Conservation (phyloP, 1,140 invertebrate species). For the Cheumatopsyche charites region DNA sequence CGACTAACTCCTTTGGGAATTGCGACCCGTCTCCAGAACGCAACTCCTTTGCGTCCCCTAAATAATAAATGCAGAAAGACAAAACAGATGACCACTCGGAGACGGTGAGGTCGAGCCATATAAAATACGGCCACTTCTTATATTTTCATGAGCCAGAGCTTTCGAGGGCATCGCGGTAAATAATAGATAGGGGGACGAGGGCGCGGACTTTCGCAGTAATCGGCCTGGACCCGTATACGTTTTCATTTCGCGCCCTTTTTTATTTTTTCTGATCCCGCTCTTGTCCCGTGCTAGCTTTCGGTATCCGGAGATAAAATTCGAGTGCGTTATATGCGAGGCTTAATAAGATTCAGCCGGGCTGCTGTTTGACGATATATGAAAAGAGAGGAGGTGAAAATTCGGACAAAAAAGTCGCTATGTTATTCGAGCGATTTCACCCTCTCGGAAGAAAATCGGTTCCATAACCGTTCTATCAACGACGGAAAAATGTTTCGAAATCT, state of each 20-base stretch:
- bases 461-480: slow-evolving; percentile 4
- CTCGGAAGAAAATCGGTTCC: slow-evolving; percentile 18
- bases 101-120: not conserved
- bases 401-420: slow-evolving; percentile 20
- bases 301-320: slow-evolving; percentile 1
- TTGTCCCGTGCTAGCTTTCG: not conserved
- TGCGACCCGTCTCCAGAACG: not conserved
- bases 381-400: slow-evolving; percentile 17
- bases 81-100: slow-evolving; percentile 18
- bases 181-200: slow-evolving; percentile 3
- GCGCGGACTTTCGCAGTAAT: slow-evolving; percentile 7
- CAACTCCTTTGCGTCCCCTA: not conserved
- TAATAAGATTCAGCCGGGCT: slow-evolving; percentile 17
- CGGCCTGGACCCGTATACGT: not conserved
- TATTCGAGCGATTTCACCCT: slow-evolving; percentile 10
- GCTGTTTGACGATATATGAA: slow-evolving; percentile 12
- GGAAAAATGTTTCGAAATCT: slow-evolving; percentile 5
- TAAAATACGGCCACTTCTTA: not conserved
- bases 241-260: slow-evolving; percentile 8
- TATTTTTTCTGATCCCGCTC: not conserved
- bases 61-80: slow-evolving; percentile 24
- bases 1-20: not conserved
- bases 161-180: slow-evolving; percentile 4
- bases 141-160: not conserved
- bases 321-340: slow-evolving; percentile 7